Base-by-base conservation (phyloP, 2,113 vertebrate species). In the Silurus glanis region DNA sequence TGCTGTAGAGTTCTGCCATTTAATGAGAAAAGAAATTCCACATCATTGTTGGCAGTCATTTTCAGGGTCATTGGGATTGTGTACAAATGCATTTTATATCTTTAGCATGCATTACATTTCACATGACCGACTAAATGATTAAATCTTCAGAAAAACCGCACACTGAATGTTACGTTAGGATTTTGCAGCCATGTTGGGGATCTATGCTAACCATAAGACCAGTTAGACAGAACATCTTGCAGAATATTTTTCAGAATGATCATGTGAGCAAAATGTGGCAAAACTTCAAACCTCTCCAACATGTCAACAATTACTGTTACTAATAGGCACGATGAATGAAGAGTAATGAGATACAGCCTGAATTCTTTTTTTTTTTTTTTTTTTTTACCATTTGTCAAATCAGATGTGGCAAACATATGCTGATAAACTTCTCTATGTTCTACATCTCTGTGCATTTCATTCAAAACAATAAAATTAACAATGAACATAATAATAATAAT, bases 391-490 rank as follows among this genome's bases (percentile, higher is more conserved):
- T 4, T 78, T 78, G 16, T 80, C 19, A 82, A 72, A 74, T 16
- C 37, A 87, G 16, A 82, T 76, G 67, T 75, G 83, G 74, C 69
- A 58, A 80, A 69, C 74, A 79, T 47, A 53, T 67, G 75, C 13
- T 75, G 45, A n/a, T 28, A 59, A 85, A 25, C n/a, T 8, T 76
- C 72, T 47, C 28, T 45, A 67, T 28, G 21, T 64, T 45, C 23
- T 51, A 19, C 5, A 61, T 58, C 21, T 61, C 12, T 58, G 16
- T 78, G 80, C 51, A 25, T 82, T 81, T 23, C 21, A 61, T 76
- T 86, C 51, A 55, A 58, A 71, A 8, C 2, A 76, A 88, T 69
- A 87, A 89, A 69, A 64, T 90, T 85, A 86, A 17, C 3, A 10
- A 69, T 28, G 25, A 47, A 72, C 78, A 85, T 10, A 59, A 49